These are phyloP conservation scores for Leuctra nigra DNA, from an alignment of 2,888 invertebrate genomes.

Conservation along the genomic window DNA sequence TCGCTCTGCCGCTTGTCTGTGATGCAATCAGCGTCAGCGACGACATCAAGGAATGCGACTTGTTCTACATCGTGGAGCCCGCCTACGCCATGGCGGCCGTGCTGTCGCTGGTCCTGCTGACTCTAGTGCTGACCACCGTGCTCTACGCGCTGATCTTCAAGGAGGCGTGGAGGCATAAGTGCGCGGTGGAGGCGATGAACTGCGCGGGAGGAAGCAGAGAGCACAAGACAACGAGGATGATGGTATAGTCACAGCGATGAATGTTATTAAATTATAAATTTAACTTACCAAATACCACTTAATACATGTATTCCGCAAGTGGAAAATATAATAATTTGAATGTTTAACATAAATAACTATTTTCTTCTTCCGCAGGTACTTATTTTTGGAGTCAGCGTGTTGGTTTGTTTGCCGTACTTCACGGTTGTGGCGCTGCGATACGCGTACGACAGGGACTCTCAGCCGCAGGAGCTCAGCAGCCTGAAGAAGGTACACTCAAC, in stretches of 20 bases:
- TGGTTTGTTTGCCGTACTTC: constrained; percentile 31
- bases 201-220: constrained; percentile 26
- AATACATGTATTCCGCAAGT: not conserved
- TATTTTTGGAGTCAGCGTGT: constrained; percentile 31
- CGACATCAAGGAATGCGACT: constrained; percentile 31
- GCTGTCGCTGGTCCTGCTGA: constrained; percentile 28
- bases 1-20: constrained; percentile 29
- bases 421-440: constrained; percentile 31
- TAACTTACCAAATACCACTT: not conserved
- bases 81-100: constrained; percentile 29
- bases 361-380: constrained; percentile 22
- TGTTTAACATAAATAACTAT: constrained; percentile 1
- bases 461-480: constrained; percentile 17
- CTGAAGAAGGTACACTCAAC: constrained; percentile 25
- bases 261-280: not conserved
- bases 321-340: not conserved
- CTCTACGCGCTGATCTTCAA: constrained; percentile 32
- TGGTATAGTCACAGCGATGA: constrained; percentile 23
- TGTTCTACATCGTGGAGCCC: constrained; percentile 29
- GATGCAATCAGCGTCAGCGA: constrained; percentile 24
- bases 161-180: constrained; percentile 32
- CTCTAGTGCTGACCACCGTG: constrained; percentile 29
- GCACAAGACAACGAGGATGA: constrained; percentile 30
- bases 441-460: not conserved
- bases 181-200: constrained; percentile 23